phyloP scores from a whole-genome alignment of 2,797 vertebrate genomes.

The Neosilurus hyrtlii region DNA sequence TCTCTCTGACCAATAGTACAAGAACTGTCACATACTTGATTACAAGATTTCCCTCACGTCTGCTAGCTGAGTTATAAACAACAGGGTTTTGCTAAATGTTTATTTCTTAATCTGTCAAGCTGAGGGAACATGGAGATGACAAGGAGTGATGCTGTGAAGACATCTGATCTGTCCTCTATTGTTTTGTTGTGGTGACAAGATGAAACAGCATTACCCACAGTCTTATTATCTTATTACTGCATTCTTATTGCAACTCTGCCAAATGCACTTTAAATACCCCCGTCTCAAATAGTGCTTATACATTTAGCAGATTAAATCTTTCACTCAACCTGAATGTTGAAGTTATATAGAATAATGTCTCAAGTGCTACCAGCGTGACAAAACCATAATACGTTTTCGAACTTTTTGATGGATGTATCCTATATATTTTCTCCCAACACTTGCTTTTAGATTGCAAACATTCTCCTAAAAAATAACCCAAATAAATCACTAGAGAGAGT shows the following conservation, averaged over 20 bases:
- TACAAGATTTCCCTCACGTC: conserved; percentile 19
- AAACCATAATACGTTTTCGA: conserved; percentile 20
- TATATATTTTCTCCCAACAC: conserved; percentile 28
- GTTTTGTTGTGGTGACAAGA: conserved; percentile 17
- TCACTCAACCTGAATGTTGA: conserved; percentile 15
- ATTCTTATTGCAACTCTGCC: conserved; percentile 13
- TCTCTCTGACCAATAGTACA: conserved; percentile 31
- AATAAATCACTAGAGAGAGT: conserved; percentile 27
- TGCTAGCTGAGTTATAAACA: conserved; percentile 45
- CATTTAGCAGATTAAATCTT: conserved; percentile 27
- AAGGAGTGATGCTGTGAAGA: conserved; percentile 43
- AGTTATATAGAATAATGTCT: conserved; percentile 33
- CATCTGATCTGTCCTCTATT: conserved; percentile 22
- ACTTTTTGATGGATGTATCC: conserved; percentile 35
- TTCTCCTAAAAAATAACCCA: conserved; percentile 16
- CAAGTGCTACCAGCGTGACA: conserved; percentile 23
- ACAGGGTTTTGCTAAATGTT: conserved; percentile 48
- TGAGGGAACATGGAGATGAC: conserved; percentile 42
- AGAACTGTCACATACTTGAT: conserved; percentile 46
- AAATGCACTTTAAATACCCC: not conserved
- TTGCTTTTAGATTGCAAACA: conserved; percentile 31
- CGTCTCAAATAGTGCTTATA: not conserved
- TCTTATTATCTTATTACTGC: conserved; percentile 24
- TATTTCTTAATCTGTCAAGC: conserved; percentile 49
- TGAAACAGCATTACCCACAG: conserved; percentile 25